phyloP scores from a whole-genome alignment of 2,113 vertebrate genomes.

The Mus pahari region DNA sequence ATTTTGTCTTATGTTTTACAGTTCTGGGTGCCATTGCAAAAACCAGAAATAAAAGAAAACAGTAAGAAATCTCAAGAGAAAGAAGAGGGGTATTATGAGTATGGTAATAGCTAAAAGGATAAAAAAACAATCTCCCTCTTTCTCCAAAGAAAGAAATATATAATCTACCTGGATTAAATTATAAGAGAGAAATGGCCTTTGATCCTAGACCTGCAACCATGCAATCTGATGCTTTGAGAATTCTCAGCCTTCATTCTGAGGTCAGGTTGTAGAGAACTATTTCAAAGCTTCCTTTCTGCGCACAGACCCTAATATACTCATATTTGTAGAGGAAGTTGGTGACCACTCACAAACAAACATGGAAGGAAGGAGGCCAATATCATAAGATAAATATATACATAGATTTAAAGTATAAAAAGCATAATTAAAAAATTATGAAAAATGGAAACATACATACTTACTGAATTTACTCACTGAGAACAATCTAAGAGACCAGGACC shows the following conservation, averaged over 20 bases:
- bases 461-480: background rate
- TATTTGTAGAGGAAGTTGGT: background rate
- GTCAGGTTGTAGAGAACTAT: background rate
- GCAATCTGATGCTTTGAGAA: background rate
- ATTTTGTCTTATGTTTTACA: background rate
- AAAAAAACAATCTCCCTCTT: background rate
- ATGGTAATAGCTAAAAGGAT: background rate
- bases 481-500: background rate
- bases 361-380: background rate
- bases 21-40: background rate
- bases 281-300: slow-evolving; percentile 17
- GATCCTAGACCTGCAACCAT: background rate
- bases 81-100: background rate
- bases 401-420: background rate
- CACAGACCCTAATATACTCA: background rate
- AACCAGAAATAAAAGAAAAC: background rate
- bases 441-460: background rate
- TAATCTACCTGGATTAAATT: background rate
- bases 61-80: background rate
- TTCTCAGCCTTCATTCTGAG: background rate
- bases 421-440: background rate
- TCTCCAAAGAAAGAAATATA: background rate
- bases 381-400: background rate
- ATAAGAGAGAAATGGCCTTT: background rate
- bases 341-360: background rate